Evolutionary conservation across 2,888 invertebrate genomes (phyloP), one percentile per base, ranked within the genome.

Genomic region (Drosophila dives): DNA sequence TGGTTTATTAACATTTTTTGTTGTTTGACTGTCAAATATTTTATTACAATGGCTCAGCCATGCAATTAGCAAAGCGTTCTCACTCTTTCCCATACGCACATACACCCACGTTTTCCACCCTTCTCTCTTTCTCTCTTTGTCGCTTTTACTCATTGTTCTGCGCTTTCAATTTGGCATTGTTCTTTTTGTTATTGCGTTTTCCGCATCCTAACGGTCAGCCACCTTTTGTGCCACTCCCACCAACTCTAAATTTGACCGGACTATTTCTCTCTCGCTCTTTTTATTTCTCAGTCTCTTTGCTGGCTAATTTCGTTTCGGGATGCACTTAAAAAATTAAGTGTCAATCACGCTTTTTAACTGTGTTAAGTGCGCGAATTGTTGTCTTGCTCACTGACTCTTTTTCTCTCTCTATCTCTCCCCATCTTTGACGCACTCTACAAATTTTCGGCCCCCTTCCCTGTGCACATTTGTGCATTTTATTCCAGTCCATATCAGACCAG

Each of bases 1-100:
- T 83, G 80, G 83, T 72, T 86, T 89, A 86, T 89, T 81, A 89
- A 89, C 69, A 73, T 68, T 51, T 70, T 81, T 77, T 70, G 61
- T 67, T 63, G 59, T 55, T 42, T 51, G 82, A 74, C 79, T 76
- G 77, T 68, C 72, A 75, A 72, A 72, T 62, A 68, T 72, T 81
- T 73, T 68, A 74, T 74, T 65, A 60, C 67, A 68, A 64, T 54
- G 64, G 51, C 68, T 75, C 72, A 61, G 38, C 64, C 58, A 59
- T 23, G 56, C 65, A 62, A 36, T 62, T 50, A 60, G 36, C 29
- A 33, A 56, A 34, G 10, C 20, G 7, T 40, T 17, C 26, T 49
- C 33, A 32, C 33, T 32, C 56, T 32, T 54, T 34, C 40, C 11
- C 34, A 23, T 15, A 48, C 58, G 49, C 45, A 34, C 34, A 34